phyloP scores from a whole-genome alignment of 2,113 vertebrate genomes.

The Edolisoma coerulescens region DNA sequence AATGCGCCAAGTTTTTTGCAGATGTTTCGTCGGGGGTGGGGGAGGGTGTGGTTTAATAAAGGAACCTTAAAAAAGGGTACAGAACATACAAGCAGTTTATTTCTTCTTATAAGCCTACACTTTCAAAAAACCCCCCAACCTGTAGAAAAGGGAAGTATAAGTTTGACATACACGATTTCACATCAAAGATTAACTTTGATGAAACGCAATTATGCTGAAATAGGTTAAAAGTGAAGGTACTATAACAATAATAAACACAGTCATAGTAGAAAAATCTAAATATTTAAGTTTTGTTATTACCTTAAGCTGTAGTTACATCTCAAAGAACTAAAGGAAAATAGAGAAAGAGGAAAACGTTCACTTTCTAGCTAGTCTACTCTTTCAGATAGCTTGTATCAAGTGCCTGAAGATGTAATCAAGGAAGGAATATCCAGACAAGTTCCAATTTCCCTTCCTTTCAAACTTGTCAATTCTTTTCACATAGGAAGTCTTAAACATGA shows the following conservation, averaged over 20 bases:
- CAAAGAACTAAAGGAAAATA: neutral
- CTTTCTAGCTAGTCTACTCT: neutral
- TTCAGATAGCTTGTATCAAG: neutral
- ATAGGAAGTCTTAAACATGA: rapidly evolving
- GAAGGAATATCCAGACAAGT: neutral
- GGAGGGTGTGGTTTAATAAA: neutral
- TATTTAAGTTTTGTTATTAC: neutral
- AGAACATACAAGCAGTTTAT: neutral
- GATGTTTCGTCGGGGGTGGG: neutral
- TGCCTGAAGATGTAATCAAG: neutral
- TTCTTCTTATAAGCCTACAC: neutral
- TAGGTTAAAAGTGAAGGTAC: neutral
- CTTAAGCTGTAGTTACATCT: neutral
- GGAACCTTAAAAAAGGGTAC: neutral
- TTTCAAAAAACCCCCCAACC: neutral
- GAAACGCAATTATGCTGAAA: neutral
- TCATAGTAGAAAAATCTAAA: neutral
- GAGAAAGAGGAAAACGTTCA: neutral
- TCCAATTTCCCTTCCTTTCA: neutral
- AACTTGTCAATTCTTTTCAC: neutral
- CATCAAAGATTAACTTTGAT: neutral
- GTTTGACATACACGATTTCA: neutral
- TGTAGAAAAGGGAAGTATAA: neutral
- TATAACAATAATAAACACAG: neutral
- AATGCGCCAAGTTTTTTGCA: neutral